Evolutionary conservation across 92 coral and sea anemone species (phyloP), one percentile per base, ranked within the genome.

Genomic region (Scolanthus callimorphus): DNA sequence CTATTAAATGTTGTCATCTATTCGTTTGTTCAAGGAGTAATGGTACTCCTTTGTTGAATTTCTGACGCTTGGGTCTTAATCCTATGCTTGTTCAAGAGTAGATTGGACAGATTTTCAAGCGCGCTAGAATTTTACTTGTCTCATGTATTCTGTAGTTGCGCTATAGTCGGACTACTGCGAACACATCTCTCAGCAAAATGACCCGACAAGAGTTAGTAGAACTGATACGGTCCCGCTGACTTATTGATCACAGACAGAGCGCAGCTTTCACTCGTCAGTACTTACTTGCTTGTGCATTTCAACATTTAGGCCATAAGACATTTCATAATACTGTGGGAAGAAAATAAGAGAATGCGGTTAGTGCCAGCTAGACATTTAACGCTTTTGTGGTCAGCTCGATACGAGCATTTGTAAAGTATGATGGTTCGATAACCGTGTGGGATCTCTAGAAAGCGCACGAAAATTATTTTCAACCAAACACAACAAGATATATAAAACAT

Each of bases 211-310:
- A 67, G 79, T 62, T 62, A 54, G 69, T 55, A 56, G 84, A 53
- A 79, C 55, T 62, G 74, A 59, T 67, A 62, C 66, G 58, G 49
- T 49, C 65, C 49, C 29, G 47, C 65, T 79, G 88, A 82, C 88
- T 63, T 74, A 39, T 61, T 81, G 78, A 81, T 75, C 88, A 37
- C 63, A 31, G 50, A 27, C 46, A 55, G 24, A 4, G 11, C 25
- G 27, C 26, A 45, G 56, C 44, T 65, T 68, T 68, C 65, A 66
- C n/a, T 66, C 73, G 43, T 53, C 73, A 57, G 77, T 60, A 76
- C 80, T 4, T 76, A 86, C 99, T 92, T 94, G 99, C 50, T 94
- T 94, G 57, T 94, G 99, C 99, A 94, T 94, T 74, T 94, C 99
- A 68, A 94, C 99, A 71, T 94, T 94, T 22, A 94, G 88, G 13